Percentiles rank a stretch among this genome's conserved stretches.
Evolutionary conservation across 2,888 invertebrate genomes (phyloP).

Genomic region (Ditylenchus weischeri): DNA sequence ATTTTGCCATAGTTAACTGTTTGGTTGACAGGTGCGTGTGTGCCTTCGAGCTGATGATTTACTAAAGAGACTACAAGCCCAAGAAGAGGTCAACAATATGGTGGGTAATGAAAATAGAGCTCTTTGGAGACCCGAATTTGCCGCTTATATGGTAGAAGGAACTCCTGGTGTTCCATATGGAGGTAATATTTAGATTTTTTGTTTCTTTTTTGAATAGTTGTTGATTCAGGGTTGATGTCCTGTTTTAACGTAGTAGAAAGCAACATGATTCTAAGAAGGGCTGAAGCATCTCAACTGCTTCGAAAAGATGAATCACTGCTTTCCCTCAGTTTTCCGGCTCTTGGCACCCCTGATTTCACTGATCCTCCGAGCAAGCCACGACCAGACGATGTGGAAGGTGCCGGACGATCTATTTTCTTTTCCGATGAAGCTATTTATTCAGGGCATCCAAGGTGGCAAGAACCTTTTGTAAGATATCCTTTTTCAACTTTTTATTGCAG

Average conservation of each 20-base stretch:
- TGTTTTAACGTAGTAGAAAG: constrained; percentile 97
- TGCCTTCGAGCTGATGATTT: constrained; percentile 80
- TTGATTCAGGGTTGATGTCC: constrained; percentile 68
- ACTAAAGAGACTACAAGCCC: constrained; percentile 72
- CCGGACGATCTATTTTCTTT: constrained; percentile 79
- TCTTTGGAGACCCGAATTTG: constrained; percentile 95
- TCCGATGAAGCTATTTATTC: constrained; percentile 89
- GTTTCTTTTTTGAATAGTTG: constrained; percentile 9
- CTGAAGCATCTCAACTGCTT: constrained; percentile 67
- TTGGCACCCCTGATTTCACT: constrained; percentile 85
- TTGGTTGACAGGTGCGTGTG: constrained; percentile 65
- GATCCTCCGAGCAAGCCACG: constrained; percentile 70
- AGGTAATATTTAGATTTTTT: constrained; percentile 61
- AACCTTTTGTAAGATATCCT: too few relatives aligned
- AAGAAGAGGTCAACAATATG: constrained; percentile 54
- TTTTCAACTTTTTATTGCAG: constrained; percentile 29
- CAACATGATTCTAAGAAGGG: constrained; percentile 78
- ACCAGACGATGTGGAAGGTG: constrained; percentile 72
- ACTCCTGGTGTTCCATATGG: constrained; percentile 74
- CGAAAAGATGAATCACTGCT: constrained; percentile 75
- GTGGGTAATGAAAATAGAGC: constrained; percentile 53
- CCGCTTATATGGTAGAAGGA: constrained; percentile 94
- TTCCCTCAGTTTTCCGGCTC: constrained; percentile 84
- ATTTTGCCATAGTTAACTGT: background rate
- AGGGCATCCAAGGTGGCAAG: constrained; percentile 74